These are phyloP conservation scores for Helicolenus hilgendorfi DNA, from an alignment of 2,797 vertebrate species.

Conservation along the genomic window DNA sequence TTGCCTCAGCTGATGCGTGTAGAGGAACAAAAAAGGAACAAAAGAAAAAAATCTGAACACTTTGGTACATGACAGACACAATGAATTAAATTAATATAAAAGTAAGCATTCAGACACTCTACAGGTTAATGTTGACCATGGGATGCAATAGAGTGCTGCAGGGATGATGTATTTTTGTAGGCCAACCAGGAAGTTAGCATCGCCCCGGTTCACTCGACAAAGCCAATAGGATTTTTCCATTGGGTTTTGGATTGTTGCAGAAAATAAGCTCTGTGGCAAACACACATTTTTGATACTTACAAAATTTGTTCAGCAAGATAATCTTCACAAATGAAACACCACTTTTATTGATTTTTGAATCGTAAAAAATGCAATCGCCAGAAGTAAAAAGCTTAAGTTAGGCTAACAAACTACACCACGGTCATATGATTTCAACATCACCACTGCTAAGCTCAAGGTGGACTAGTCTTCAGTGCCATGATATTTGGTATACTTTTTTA, in stretches of 20 bases:
- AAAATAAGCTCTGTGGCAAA: background rate
- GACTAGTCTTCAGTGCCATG: too few relatives aligned
- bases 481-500: too few relatives aligned
- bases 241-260: background rate
- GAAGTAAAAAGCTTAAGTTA: too few relatives aligned
- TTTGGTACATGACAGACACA: background rate
- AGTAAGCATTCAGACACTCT: background rate
- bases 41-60: background rate
- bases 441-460: too few relatives aligned
- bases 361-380: too few relatives aligned
- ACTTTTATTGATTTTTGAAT: background rate
- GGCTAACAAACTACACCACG: too few relatives aligned
- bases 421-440: too few relatives aligned
- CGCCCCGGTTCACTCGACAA: rapidly evolving
- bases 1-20: slow-evolving; percentile 11
- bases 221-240: background rate
- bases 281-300: too few relatives aligned
- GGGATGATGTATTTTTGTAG: background rate
- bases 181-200: background rate
- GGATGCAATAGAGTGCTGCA: background rate
- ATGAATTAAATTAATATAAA: background rate
- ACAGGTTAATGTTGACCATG: background rate
- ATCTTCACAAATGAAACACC: background rate
- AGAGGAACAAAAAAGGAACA: background rate
- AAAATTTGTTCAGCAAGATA: background rate